Conservation (phyloP, 2,113 vertebrate genomes). For the Bubo scandiacus region DNA sequence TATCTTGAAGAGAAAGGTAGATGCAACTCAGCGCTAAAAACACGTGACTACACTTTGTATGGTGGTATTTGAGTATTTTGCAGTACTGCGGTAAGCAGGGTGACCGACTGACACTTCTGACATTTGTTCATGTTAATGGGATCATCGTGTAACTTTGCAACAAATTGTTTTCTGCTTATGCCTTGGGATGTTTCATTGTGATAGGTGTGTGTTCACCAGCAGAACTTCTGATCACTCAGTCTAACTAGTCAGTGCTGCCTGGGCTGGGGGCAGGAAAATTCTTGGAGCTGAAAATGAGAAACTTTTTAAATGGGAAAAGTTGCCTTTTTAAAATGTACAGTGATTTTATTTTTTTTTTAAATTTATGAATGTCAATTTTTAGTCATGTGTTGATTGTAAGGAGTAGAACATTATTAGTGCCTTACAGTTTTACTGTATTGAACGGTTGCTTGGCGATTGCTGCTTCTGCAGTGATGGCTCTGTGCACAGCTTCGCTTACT, state of each 20-base stretch:
- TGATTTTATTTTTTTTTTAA: background rate
- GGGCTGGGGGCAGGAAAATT: background rate
- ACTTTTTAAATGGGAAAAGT: conserved; percentile 13
- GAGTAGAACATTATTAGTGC: background rate
- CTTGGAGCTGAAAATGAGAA: background rate
- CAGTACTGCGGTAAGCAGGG: background rate
- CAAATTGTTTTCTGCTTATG: background rate
- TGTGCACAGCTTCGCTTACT: background rate
- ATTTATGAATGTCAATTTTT: conserved; percentile 41
- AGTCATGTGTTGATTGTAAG: background rate
- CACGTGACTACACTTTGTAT: background rate
- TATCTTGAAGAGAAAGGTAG: background rate
- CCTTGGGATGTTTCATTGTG: background rate
- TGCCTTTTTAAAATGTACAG: conserved; percentile 53
- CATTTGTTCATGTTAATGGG: background rate
- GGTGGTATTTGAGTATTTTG: background rate
- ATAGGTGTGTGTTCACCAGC: background rate
- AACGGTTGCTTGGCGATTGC: background rate
- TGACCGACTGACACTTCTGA: accelerated
- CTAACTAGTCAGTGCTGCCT: background rate
- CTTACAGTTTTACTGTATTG: background rate
- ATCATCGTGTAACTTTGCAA: background rate
- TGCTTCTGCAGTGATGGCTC: background rate
- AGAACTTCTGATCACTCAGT: background rate
- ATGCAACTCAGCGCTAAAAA: background rate